Base-by-base conservation (phyloP, 2,113 vertebrate genomes). In the Zapus hudsonius region DNA sequence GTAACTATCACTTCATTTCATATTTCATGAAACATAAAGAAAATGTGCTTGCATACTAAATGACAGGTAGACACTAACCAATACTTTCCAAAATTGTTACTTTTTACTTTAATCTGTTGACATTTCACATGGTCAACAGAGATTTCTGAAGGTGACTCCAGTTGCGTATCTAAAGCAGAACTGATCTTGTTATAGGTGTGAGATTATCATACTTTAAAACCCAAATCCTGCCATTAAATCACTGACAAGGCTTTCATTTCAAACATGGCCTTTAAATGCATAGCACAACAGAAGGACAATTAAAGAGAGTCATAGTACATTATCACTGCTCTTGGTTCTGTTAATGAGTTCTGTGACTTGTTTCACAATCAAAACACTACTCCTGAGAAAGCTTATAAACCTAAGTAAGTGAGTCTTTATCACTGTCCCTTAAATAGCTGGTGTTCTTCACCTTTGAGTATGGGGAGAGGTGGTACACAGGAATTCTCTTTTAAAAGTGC, bases 281-380 rank as follows among this genome's bases (percentile, higher is more conserved):
- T 95, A 93, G 93, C 96, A 93, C 96, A 96, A 85, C 72, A 33
- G 94, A 90, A 73, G 90, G 95, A 91, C 90, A 97, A 97, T 87
- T 91, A 9, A 7, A 90, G 95, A 83, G 78, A 96, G 85, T 95
- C 90, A 81, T 96, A 94, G 85, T 95, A 79, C 67, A 66, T 97
- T 97, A 96, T 95, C 91, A 86, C 94, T 87, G 73, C 81, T 93
- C 94, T 94, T 97, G 93, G 90, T 82, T 67, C 80, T 96, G 38
- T 74, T 98, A 97, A 97, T 97, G 94, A 97, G 91, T 95, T 97
- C 90, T 96, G 93, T 97, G 96, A 92, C 88, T 96, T 95, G 87
- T 85, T 97, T 94, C 93, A 93, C 89, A 90, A 96, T 96, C 84
- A 91, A 97, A 97, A 96, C 40, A 11, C 2, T 95, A 47, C 91